These are phyloP conservation scores for Dendronephthya gigantea DNA, from an alignment of 64 coral and sea anemone species.

Conservation along the genomic window DNA sequence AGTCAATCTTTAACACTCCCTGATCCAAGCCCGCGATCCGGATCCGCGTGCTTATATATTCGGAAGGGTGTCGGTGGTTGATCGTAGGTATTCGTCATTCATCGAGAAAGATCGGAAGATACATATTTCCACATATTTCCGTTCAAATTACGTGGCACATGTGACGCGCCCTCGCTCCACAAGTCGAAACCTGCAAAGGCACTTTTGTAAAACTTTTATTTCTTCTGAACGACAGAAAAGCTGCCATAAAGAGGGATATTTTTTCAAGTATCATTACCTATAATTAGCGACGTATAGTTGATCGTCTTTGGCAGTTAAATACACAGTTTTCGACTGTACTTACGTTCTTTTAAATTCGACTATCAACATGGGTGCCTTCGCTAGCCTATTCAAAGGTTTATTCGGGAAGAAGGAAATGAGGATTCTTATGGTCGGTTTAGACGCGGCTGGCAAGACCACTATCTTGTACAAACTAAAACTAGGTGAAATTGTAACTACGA, in stretches of 20 bases:
- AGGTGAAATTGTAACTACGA: conserved; percentile 10
- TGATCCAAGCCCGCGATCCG: too few relatives aligned
- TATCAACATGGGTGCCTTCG: conserved; percentile 7
- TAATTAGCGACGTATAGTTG: background rate
- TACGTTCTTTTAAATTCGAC: background rate
- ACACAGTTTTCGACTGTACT: background rate
- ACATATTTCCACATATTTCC: background rate
- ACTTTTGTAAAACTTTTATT: background rate
- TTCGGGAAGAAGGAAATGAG: conserved; percentile 18
- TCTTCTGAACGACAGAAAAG: background rate
- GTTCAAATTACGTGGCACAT: conserved; percentile 18
- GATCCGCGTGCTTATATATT: too few relatives aligned
- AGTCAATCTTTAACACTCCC: too few relatives aligned
- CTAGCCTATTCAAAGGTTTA: background rate
- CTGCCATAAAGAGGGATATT: background rate
- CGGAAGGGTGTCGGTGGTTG: background rate
- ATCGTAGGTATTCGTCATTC: background rate
- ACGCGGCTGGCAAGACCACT: conserved; percentile 11
- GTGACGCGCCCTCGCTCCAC: conserved; percentile 20
- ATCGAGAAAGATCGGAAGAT: background rate
- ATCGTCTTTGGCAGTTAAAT: background rate
- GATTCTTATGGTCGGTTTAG: conserved; percentile 5
- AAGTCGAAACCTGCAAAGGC: background rate
- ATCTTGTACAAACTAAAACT: conserved; percentile 11
- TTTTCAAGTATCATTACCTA: background rate